phyloP scores from a whole-genome alignment of 2,888 invertebrate genomes.

The Hemaris fuciformis region DNA sequence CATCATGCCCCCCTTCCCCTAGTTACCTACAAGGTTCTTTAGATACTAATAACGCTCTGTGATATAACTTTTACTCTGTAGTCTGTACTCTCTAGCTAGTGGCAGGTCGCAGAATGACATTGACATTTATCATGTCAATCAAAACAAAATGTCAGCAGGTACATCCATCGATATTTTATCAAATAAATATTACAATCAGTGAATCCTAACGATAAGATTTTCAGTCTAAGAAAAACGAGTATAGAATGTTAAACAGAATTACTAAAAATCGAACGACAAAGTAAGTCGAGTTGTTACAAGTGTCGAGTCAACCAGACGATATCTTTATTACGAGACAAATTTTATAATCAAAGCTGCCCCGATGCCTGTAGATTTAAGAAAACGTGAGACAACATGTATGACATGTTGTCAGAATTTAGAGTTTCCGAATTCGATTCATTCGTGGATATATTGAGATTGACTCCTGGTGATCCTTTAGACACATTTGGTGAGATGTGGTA shows the following conservation, averaged over 20 bases:
- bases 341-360: conserved; percentile 47
- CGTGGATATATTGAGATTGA: conserved; percentile 85
- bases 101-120: background rate
- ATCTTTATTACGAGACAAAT: background rate
- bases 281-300: background rate
- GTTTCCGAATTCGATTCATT: conserved; percentile 85
- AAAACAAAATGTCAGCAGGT: conserved; percentile 3
- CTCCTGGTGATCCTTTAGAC: conserved; percentile 84
- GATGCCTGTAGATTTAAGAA: conserved; percentile 67
- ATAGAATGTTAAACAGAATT: background rate
- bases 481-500: conserved; percentile 97
- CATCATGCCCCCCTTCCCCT: no score
- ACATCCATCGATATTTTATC: background rate
- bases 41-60: no score
- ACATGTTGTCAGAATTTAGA: conserved; percentile 81
- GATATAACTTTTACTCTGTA: background rate
- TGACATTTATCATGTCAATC: background rate
- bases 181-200: background rate
- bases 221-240: background rate
- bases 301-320: background rate
- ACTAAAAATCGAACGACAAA: conserved; percentile 9
- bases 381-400: conserved; percentile 76
- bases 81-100: background rate
- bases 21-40: background rate
- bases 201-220: background rate